A percentile compares a stretch with the other conserved stretches of the same genome.
Conservation (phyloP, 1,140 invertebrate genomes). For the Lasioglossum albipes region DNA sequence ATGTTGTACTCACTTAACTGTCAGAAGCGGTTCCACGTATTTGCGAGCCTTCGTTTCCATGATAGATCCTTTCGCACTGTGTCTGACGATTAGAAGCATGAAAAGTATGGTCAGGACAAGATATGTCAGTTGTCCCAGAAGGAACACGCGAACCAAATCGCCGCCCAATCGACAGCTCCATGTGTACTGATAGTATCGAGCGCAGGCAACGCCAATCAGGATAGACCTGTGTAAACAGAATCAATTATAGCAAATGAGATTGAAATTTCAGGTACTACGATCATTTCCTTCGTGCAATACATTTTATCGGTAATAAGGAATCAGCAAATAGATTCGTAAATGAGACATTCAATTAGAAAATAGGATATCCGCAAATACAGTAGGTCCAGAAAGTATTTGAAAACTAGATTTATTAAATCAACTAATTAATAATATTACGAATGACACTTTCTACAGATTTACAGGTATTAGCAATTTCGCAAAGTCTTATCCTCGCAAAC, state of each 20-base stretch:
- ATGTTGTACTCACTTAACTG: conserved; percentile 83
- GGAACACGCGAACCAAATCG: conserved; percentile 84
- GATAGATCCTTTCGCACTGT: conserved; percentile 86
- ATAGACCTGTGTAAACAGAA: conserved; percentile 82
- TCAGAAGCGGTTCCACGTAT: conserved; percentile 84
- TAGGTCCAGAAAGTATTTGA: too few species aligned
- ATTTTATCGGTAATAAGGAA: too few species aligned
- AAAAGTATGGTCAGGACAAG: conserved; percentile 83
- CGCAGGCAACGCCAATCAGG: conserved; percentile 83
- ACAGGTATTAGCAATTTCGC: too few species aligned
- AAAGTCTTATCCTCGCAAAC: too few species aligned
- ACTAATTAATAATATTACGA: too few species aligned
- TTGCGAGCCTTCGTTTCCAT: conserved; percentile 85
- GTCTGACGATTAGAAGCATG: conserved; percentile 84
- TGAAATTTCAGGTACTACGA: too few species aligned
- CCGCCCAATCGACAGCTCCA: conserved; percentile 84
- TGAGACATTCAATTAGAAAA: too few species aligned
- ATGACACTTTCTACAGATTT: too few species aligned
- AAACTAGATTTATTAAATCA: too few species aligned
- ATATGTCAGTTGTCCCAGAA: conserved; percentile 84
- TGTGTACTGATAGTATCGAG: conserved; percentile 83
- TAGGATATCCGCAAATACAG: too few species aligned
- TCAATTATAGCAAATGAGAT: not conserved
- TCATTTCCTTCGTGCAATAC: too few species aligned
- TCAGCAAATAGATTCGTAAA: too few species aligned